Conservation (phyloP, 2,888 invertebrate genomes). For the Sclerodermus sp. region DNA sequence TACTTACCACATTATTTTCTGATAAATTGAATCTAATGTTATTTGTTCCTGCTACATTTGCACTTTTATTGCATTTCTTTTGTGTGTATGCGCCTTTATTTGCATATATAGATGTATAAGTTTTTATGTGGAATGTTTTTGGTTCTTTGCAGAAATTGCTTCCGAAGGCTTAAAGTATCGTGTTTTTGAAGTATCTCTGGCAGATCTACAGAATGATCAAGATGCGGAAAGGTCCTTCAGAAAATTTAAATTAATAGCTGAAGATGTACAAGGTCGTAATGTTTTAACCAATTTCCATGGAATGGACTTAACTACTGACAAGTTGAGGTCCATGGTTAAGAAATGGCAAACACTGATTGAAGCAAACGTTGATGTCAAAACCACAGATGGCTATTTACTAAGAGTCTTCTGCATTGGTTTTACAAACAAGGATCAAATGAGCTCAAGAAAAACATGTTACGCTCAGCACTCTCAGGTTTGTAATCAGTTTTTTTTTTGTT, state of each 20-base stretch:
- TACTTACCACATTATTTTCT: slow-evolving; percentile 32
- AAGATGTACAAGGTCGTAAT: slow-evolving; percentile 96
- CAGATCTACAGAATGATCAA: slow-evolving; percentile 95
- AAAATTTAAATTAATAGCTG: slow-evolving; percentile 96
- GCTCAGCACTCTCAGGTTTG: slow-evolving; percentile 95
- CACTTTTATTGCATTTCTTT: background rate
- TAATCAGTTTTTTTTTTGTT: no score
- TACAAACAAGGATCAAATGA: slow-evolving; percentile 92
- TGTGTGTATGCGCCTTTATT: no score
- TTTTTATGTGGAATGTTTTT: background rate
- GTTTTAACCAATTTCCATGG: slow-evolving; percentile 99
- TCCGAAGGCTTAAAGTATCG: slow-evolving; percentile 97
- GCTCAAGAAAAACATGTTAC: slow-evolving; percentile 96
- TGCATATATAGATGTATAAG: background rate
- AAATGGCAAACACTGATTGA: slow-evolving; percentile 99
- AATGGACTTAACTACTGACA: slow-evolving; percentile 99
- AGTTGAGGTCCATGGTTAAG: slow-evolving; percentile 98
- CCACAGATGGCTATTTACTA: slow-evolving; percentile 94
- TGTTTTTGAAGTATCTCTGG: slow-evolving; percentile 97
- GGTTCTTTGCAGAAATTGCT: slow-evolving; percentile 73
- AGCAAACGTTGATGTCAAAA: slow-evolving; percentile 96
- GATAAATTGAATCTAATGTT: slow-evolving; percentile 19
- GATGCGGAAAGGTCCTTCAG: slow-evolving; percentile 97
- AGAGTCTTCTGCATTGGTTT: slow-evolving; percentile 99
- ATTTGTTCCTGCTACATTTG: slow-evolving; percentile 14